A percentile compares a stretch with the other conserved stretches of the same genome.
These are phyloP conservation scores for Aphaenogaster rudis DNA, from an alignment of 1,140 invertebrate species.

Conservation along the genomic window DNA sequence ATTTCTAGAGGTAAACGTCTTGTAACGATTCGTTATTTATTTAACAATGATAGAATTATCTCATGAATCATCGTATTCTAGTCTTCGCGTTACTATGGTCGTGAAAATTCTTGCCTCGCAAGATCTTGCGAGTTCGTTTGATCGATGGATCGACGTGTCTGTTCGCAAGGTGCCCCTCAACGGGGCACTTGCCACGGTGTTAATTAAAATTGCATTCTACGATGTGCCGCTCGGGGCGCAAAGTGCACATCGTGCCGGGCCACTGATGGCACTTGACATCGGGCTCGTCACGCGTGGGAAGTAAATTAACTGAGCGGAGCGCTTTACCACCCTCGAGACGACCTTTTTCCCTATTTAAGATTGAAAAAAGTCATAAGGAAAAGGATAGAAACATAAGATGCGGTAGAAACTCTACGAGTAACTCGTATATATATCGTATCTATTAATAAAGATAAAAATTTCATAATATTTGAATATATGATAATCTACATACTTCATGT, in stretches of 20 bases:
- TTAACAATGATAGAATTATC: neutral
- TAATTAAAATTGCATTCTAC: slow-evolving; percentile 63
- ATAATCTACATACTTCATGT: neutral
- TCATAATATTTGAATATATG: neutral
- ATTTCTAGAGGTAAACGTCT: neutral
- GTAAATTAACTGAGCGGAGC: slow-evolving; percentile 56
- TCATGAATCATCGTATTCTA: neutral
- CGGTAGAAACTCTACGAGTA: neutral
- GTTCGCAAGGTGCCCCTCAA: slow-evolving; percentile 22
- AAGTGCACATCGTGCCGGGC: slow-evolving; percentile 61
- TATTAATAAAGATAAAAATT: neutral
- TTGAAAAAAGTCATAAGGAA: slow-evolving; percentile 2
- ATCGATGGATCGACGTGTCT: slow-evolving; percentile 54
- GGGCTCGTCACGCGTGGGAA: slow-evolving; percentile 58
- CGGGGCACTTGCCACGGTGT: slow-evolving; percentile 28
- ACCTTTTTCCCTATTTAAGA: slow-evolving; percentile 38
- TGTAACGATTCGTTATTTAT: neutral
- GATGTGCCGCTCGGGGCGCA: slow-evolving; percentile 34
- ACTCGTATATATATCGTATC: neutral
- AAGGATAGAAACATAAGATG: neutral
- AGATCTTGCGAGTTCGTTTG: slow-evolving; percentile 29
- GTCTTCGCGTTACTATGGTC: neutral
- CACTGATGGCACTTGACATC: slow-evolving; percentile 63
- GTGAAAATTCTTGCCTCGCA: neutral
- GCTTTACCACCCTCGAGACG: slow-evolving; percentile 25